Conservation (phyloP, 2,113 vertebrate species). For the Channa maculata region DNA sequence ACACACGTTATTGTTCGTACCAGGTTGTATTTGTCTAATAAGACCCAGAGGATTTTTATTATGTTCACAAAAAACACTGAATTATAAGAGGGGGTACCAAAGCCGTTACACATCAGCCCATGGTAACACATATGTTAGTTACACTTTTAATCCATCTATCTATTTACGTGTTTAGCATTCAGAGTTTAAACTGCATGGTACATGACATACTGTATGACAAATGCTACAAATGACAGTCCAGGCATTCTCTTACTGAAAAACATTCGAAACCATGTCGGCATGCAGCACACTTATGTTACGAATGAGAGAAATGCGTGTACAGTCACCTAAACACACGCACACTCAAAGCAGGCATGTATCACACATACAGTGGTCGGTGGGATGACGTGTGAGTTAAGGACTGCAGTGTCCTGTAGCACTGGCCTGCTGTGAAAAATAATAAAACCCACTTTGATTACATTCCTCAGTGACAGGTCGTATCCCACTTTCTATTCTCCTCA, state of each 20-base stretch:
- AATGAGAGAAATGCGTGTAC: slow-evolving; percentile 52
- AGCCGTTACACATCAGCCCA: too few relatives aligned
- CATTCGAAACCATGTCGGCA: slow-evolving; percentile 50
- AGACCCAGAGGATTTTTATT: too few relatives aligned
- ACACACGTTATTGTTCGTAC: too few relatives aligned
- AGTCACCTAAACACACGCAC: slow-evolving; percentile 32
- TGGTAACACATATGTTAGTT: too few relatives aligned
- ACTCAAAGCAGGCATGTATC: slow-evolving; percentile 40
- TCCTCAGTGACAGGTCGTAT: slow-evolving; percentile 56
- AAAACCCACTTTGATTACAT: slow-evolving; percentile 75
- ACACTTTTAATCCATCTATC: too few relatives aligned
- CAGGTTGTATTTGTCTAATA: too few relatives aligned
- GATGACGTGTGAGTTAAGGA: slow-evolving; percentile 44
- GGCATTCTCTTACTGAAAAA: slow-evolving; percentile 39
- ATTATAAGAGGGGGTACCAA: too few relatives aligned
- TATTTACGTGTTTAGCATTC: too few relatives aligned
- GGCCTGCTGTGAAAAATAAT: slow-evolving; percentile 49
- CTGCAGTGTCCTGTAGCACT: slow-evolving; percentile 34
- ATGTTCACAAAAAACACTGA: too few relatives aligned
- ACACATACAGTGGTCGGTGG: slow-evolving; percentile 32
- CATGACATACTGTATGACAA: slow-evolving; percentile 9
- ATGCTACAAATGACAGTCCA: slow-evolving; percentile 22
- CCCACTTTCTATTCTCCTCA: slow-evolving; percentile 53
- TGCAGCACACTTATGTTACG: slow-evolving; percentile 35
- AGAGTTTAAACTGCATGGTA: background rate